Percentiles rank a stretch among this genome's conserved stretches.
Conservation (phyloP, 2,797 vertebrate genomes). For the Enteromius thamalakanensis region DNA sequence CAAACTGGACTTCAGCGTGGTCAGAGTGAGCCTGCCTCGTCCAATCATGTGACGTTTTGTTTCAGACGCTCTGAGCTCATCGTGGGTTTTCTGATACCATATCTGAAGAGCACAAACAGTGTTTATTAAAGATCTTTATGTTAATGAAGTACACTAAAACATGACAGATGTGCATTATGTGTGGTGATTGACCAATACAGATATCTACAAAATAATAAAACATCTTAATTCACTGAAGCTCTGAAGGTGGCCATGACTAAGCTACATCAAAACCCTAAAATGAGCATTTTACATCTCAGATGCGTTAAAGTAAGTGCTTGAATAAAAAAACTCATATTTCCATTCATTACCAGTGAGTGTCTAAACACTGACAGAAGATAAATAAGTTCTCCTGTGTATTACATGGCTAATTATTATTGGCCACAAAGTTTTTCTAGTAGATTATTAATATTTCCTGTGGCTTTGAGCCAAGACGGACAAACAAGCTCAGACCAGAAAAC, state of each 20-base stretch:
- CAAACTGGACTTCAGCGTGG: slow-evolving; percentile 99
- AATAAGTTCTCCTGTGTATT: not conserved
- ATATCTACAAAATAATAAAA: not conserved
- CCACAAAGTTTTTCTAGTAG: not conserved
- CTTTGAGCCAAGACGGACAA: not conserved
- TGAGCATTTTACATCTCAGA: no score
- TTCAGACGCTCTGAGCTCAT: not conserved
- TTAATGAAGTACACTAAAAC: not conserved
- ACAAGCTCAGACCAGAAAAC: not conserved
- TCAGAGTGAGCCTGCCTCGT: slow-evolving; percentile 84
- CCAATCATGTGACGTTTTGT: not conserved
- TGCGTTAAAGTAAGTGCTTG: no score
- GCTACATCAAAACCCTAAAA: not conserved
- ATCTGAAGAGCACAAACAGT: not conserved
- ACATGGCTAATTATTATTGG: not conserved
- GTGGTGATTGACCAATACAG: not conserved
- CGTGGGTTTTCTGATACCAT: not conserved
- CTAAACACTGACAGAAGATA: not conserved
- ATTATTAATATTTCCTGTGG: not conserved
- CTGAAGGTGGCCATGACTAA: no score
- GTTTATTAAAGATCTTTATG: not conserved
- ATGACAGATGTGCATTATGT: not conserved
- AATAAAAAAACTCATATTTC: no score
- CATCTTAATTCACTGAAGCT: no score
- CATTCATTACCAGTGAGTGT: not conserved